Conservation (phyloP, 2,797 vertebrate genomes). For the Erpetoichthys calabaricus region DNA sequence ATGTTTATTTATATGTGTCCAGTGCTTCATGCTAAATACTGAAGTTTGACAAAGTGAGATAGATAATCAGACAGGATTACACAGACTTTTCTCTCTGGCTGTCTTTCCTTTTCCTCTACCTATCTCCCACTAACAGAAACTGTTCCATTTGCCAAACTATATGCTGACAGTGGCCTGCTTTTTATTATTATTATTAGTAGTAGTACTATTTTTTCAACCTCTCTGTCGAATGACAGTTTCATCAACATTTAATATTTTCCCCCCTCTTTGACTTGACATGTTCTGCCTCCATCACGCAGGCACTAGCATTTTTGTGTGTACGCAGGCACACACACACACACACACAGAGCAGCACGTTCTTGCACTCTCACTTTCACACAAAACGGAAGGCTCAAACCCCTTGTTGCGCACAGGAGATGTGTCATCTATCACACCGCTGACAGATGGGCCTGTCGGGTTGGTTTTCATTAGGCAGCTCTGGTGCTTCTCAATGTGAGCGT, state of each 20-base stretch:
- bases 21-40: no score
- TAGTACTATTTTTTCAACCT: conserved; percentile 25
- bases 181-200: neutral
- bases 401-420: conserved; percentile 6
- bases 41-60: neutral
- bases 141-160: neutral
- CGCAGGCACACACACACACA: neutral
- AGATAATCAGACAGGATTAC: neutral
- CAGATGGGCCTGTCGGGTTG: conserved; percentile 14
- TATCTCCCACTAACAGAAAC: neutral
- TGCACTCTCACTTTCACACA: conserved; percentile 1
- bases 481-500: neutral
- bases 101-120: neutral
- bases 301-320: neutral
- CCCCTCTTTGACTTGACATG: neutral
- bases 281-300: neutral
- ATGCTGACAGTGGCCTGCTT: neutral
- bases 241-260: conserved; percentile 9
- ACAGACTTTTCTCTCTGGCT: neutral
- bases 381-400: neutral
- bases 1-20: no score
- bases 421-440: conserved; percentile 15
- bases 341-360: neutral
- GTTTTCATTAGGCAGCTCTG: conserved; percentile 15
- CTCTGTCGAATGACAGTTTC: conserved; percentile 11